Base-by-base conservation (phyloP, 64 coral and sea anemone species). In the Pocillopora damicornis region DNA sequence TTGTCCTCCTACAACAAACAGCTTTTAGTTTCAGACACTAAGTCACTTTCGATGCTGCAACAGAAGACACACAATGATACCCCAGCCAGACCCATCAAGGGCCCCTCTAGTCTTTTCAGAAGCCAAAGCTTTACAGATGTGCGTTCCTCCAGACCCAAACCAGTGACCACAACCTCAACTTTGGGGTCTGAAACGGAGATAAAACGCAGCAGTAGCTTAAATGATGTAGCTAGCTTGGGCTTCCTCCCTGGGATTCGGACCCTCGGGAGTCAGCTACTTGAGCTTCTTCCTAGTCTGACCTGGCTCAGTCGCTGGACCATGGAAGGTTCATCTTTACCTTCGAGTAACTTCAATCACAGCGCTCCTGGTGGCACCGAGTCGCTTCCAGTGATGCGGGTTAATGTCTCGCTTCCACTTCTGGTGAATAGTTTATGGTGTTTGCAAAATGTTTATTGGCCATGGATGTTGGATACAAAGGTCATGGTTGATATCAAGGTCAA, bases 71-170 rank as follows among this genome's bases (percentile, higher is more conserved):
- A 16, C 20, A 23, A 30, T 8, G 83, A 93, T 17, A 80, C 66
- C 15, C n/a, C 59, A 63, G 11, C 63, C 12, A 88, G 90, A 62
- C 61, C 73, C 6, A 20, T 35, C 37, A 20, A 26, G 15, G 18
- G 15, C 7, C 64, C 22, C 4, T 93, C 22, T 0, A 87, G 66
- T 51, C 73, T 97, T 1, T 90, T 63, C 60, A 91, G 91, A 42
- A 97, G 88, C 59, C 94, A 93, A 17, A 97, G 94, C 88, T 93
- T 90, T 69, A 88, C 88, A 56, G 94, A 97, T 87, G 73, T 97
- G 45, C 82, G 91, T 10, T 93, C 94, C 7, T 88, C 74, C 18
- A 77, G 76, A 9, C 60, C 86, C 8, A 88, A 79, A 57, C 58
- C 73, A 62, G 79, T 35, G 1, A 45, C 34, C 12, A 9, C 59